Base-by-base conservation (phyloP, 2,888 invertebrate species). In the Chloromyia formosa region DNA sequence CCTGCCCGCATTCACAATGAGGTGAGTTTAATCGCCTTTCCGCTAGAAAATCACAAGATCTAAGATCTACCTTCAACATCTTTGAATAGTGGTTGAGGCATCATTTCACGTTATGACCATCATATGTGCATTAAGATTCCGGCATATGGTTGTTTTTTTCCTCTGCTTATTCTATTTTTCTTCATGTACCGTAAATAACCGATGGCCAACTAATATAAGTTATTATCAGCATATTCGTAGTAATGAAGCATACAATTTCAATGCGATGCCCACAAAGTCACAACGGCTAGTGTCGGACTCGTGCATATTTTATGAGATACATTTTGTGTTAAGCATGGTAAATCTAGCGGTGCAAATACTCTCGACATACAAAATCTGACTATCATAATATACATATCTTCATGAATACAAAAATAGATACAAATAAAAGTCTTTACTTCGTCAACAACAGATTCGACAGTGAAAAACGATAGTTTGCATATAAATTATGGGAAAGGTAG, bases 151-250 rank as follows among this genome's bases (percentile, higher is more conserved):
- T 42, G 42, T 42, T 42, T 42, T 42, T 54, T 54, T 16, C 1
- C 16, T 16, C 54, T 1, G 9, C 54, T 14, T 54, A 5, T 54
- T 54, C 9, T 42, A 12, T 54, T 22, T 60, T 23, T 22, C 12
- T 60, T n/a, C 23, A 23, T 7, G 60, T 23, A 60, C 60, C 60
- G 60, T 60, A 60, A 60, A 10, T 22, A 22, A 1, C 23, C 23
- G 60, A 60, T 60, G 7, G 20, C 54, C 54, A 22, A 60, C 23
- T 60, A 60, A 60, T 22, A 18, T 60, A 23, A 60, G 22, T 60
- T 60, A 60, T 60, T 60, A 60, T 60, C 23, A 60, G 23, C 60
- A 60, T 60, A n/a, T n/a, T n/a, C n/a, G n/a, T n/a, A 60, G 23
- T 60, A 23, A 60, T 22, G 22, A 60, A 9, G 22, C 23, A 23